Conservation (phyloP, 1,140 invertebrate genomes). For the Drosophila persimilis region DNA sequence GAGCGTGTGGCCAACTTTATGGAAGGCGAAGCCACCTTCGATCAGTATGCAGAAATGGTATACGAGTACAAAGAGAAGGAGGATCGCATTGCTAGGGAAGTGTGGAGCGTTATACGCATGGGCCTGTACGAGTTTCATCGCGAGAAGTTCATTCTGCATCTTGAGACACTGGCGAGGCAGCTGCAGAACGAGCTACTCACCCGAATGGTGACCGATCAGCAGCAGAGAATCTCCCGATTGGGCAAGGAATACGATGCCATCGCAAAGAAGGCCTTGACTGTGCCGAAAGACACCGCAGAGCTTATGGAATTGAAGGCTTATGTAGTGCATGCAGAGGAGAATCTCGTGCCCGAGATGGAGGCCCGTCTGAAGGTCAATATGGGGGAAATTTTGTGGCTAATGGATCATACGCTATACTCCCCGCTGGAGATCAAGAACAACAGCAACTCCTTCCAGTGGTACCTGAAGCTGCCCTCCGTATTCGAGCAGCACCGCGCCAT, state of each 20-base stretch:
- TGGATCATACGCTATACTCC: slow-evolving; percentile 91
- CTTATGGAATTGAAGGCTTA: slow-evolving; percentile 92
- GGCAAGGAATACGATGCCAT: slow-evolving; percentile 94
- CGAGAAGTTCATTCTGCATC: slow-evolving; percentile 89
- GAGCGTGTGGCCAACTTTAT: slow-evolving; percentile 88
- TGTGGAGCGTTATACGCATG: slow-evolving; percentile 88
- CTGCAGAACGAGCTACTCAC: slow-evolving; percentile 89
- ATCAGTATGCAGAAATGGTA: slow-evolving; percentile 87
- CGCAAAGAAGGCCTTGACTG: slow-evolving; percentile 89
- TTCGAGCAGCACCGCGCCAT: slow-evolving; percentile 92
- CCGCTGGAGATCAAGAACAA: slow-evolving; percentile 94
- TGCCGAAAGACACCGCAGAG: slow-evolving; percentile 92
- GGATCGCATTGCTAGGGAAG: slow-evolving; percentile 86
- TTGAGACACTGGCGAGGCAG: slow-evolving; percentile 88
- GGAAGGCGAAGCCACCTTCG: slow-evolving; percentile 86
- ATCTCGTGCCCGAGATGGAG: slow-evolving; percentile 90
- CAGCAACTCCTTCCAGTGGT: slow-evolving; percentile 94
- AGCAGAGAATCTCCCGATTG: slow-evolving; percentile 88
- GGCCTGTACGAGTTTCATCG: slow-evolving; percentile 95
- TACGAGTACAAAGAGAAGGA: slow-evolving; percentile 87
- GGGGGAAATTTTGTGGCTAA: slow-evolving; percentile 84
- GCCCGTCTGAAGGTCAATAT: slow-evolving; percentile 85
- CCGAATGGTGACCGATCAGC: slow-evolving; percentile 91
- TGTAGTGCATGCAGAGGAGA: slow-evolving; percentile 88
- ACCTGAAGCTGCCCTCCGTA: slow-evolving; percentile 90